Percentiles rank a stretch among this genome's conserved stretches.
Evolutionary conservation across 2,888 invertebrate species (phyloP).

Genomic region (Latheticus oryzae): DNA sequence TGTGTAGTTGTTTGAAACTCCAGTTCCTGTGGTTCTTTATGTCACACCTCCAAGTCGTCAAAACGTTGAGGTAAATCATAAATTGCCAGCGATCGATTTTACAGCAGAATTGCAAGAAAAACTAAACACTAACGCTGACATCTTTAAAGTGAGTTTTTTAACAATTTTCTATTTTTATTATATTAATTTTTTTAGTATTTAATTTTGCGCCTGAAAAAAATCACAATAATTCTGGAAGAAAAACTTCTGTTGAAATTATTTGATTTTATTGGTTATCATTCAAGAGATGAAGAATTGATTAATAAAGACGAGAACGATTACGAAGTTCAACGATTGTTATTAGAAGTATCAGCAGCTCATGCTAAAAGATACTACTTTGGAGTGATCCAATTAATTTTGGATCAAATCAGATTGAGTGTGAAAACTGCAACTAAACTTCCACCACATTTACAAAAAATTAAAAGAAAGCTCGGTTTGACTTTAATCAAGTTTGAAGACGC

Average conservation of each 20-base stretch:
- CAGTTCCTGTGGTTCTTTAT: slow-evolving; percentile 86
- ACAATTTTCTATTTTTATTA: no score
- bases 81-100: slow-evolving; percentile 82
- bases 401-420: slow-evolving; percentile 87
- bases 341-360: slow-evolving; percentile 83
- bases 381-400: slow-evolving; percentile 62
- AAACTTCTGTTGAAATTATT: slow-evolving; percentile 79
- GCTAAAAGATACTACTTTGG: slow-evolving; percentile 75
- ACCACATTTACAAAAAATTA: slow-evolving; percentile 80
- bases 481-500: slow-evolving; percentile 98
- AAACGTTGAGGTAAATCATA: slow-evolving; percentile 65
- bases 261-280: slow-evolving; percentile 68
- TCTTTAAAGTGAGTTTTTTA: slow-evolving; percentile 74
- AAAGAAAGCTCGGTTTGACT: slow-evolving; percentile 86
- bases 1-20: slow-evolving; percentile 82
- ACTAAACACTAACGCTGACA: slow-evolving; percentile 79
- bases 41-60: slow-evolving; percentile 70
- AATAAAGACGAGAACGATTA: slow-evolving; percentile 79
- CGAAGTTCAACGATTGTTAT: slow-evolving; percentile 82
- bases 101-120: slow-evolving; percentile 79
- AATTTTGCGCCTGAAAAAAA: slow-evolving; percentile 82
- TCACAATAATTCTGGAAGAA: slow-evolving; percentile 91
- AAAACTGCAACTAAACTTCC: slow-evolving; percentile 84
- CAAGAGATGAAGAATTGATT: slow-evolving; percentile 69
- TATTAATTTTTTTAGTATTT: slow-evolving; percentile 81